Evolutionary conservation across 2,797 vertebrate species (phyloP).

Genomic region (Platalea minor): DNA sequence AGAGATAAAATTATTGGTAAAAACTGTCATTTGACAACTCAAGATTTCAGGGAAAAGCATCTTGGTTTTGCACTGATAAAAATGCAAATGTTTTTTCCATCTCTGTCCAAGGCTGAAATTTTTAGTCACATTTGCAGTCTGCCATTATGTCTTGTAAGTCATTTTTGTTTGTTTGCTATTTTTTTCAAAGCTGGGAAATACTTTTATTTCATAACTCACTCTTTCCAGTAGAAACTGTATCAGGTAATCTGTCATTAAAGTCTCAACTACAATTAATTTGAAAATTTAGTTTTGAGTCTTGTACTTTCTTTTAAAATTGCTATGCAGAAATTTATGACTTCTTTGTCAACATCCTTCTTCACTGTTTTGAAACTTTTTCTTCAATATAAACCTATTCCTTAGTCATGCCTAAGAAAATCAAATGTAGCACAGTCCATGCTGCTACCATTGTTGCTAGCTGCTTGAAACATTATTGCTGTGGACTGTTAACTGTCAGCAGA

Average conservation of each 20-base stretch:
- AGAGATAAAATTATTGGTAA: background rate
- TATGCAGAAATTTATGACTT: background rate
- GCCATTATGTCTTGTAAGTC: background rate
- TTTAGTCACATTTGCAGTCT: background rate
- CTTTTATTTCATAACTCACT: background rate
- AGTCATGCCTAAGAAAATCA: background rate
- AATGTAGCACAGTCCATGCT: background rate
- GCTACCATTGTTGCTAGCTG: background rate
- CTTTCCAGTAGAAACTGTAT: background rate
- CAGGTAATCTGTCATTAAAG: background rate
- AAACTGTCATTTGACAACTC: background rate
- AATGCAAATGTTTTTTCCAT: background rate
- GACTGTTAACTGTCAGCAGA: background rate
- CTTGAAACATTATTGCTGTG: conserved; percentile 1
- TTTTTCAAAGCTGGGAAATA: background rate
- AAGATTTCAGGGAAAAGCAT: background rate
- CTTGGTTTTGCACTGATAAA: background rate
- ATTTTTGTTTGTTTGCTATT: background rate
- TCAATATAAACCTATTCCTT: background rate
- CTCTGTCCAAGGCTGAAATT: background rate
- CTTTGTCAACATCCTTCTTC: background rate
- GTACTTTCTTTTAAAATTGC: background rate
- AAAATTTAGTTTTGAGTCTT: background rate
- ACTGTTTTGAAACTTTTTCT: background rate
- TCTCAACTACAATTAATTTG: background rate